Evolutionary conservation across 2,888 invertebrate species (phyloP).

Genomic region (Napeogenes sylphis): DNA sequence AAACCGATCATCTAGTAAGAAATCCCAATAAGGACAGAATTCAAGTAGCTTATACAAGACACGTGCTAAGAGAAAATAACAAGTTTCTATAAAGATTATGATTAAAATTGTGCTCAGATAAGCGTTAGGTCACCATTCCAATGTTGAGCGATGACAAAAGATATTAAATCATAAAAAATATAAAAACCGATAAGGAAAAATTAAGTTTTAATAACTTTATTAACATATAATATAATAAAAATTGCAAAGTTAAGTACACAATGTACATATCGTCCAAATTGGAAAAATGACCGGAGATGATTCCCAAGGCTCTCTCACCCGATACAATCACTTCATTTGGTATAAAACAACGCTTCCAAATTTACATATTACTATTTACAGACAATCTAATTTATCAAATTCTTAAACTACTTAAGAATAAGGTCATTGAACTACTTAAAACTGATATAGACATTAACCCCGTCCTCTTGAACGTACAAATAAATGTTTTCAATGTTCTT

Average conservation of each 20-base stretch:
- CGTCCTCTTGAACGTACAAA: too few species aligned
- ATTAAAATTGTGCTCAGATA: conserved; percentile 42
- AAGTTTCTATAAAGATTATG: conserved; percentile 37
- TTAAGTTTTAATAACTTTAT: too few species aligned
- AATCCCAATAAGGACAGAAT: conserved; percentile 59
- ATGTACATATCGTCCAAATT: too few species aligned
- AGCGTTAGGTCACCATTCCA: conserved; percentile 25
- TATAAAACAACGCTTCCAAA: conserved; percentile 47
- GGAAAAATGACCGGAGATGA: conserved; percentile 8
- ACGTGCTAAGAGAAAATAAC: conserved; percentile 51
- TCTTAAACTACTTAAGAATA: neutral
- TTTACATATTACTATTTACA: conserved; percentile 39
- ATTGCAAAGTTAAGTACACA: too few species aligned
- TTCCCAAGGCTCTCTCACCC: conserved; percentile 12
- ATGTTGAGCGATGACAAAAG: conserved; percentile 6
- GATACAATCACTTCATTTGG: conserved; percentile 35
- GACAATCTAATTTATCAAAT: conserved; percentile 30
- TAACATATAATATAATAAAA: too few species aligned
- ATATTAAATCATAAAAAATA: neutral
- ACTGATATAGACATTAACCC: too few species aligned
- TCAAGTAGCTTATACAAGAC: conserved; percentile 42
- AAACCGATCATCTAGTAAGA: conserved; percentile 45
- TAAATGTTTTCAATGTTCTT: too few species aligned
- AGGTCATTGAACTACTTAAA: too few species aligned
- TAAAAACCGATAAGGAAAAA: too few species aligned